Evolutionary conservation across 2,797 vertebrate species (phyloP).

Genomic region (Cichlasoma orientale): DNA sequence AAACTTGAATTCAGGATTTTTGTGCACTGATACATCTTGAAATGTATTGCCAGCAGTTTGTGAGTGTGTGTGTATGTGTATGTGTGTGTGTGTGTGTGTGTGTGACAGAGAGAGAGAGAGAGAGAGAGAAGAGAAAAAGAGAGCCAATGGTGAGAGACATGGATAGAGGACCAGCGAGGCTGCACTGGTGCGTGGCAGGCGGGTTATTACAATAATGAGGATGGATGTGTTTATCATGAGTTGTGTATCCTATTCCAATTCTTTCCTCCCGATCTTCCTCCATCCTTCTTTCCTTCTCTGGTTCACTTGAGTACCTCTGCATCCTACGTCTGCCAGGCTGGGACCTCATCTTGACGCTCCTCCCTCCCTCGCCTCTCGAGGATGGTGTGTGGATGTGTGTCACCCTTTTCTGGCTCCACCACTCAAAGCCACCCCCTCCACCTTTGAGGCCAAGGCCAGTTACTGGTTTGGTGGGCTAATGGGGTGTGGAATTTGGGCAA

Average conservation of each 20-base stretch:
- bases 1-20: conserved; percentile 40
- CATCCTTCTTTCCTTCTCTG: conserved; percentile 31
- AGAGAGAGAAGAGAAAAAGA: background rate
- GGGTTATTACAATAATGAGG: conserved; percentile 76
- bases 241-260: conserved; percentile 58
- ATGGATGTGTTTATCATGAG: conserved; percentile 78
- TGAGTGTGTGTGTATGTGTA: background rate
- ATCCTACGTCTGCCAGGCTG: conserved; percentile 45
- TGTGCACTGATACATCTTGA: conserved; percentile 32
- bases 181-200: conserved; percentile 61
- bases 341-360: conserved; percentile 35
- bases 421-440: conserved; percentile 30
- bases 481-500: conserved; percentile 59
- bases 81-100: too few species aligned
- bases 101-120: too few species aligned
- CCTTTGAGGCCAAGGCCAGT: conserved; percentile 54
- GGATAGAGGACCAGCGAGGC: conserved; percentile 37
- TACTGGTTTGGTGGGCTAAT: conserved; percentile 63
- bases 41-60: conserved; percentile 32
- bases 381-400: conserved; percentile 11
- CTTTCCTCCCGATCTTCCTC: conserved; percentile 15
- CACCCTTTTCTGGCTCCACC: background rate
- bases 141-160: conserved; percentile 26
- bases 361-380: conserved; percentile 37
- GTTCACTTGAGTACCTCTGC: conserved; percentile 60